A percentile compares a stretch with the other conserved stretches of the same genome.
phyloP scores from a whole-genome alignment of 2,113 vertebrate species.

The Eptesicus fuscus region DNA sequence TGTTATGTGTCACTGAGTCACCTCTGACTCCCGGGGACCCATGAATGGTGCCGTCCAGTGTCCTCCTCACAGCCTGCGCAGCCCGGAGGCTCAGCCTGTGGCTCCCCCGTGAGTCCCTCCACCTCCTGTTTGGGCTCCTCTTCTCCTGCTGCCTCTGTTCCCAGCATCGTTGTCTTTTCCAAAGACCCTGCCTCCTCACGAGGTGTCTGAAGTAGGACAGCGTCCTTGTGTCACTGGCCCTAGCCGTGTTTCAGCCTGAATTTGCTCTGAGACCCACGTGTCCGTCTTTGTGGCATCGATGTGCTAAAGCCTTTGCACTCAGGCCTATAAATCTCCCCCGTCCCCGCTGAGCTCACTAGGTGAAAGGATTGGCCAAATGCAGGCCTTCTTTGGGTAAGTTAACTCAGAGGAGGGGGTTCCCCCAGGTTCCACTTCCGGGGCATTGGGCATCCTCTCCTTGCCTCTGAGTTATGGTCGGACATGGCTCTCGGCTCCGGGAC shows the following conservation, averaged over 20 bases:
- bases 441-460: neutral
- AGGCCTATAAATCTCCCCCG: neutral
- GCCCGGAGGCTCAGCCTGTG: neutral
- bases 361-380: neutral
- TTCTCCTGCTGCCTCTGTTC: neutral
- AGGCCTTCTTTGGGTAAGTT: neutral
- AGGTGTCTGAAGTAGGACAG: neutral
- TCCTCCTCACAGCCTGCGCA: neutral
- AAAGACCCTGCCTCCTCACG: neutral
- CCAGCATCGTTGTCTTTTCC: neutral
- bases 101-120: neutral
- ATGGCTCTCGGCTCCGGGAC: neutral
- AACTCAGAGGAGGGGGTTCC: neutral
- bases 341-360: neutral
- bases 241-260: fast-evolving
- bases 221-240: neutral
- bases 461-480: neutral
- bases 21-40: fast-evolving
- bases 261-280: neutral
- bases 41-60: no score
- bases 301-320: neutral
- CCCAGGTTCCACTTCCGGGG: fast-evolving
- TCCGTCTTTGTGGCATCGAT: fast-evolving
- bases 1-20: fast-evolving
- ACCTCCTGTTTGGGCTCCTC: neutral